Percentiles rank a stretch among this genome's conserved stretches.
Conservation (phyloP, 1,140 invertebrate genomes). For the Drosophila asahinai region DNA sequence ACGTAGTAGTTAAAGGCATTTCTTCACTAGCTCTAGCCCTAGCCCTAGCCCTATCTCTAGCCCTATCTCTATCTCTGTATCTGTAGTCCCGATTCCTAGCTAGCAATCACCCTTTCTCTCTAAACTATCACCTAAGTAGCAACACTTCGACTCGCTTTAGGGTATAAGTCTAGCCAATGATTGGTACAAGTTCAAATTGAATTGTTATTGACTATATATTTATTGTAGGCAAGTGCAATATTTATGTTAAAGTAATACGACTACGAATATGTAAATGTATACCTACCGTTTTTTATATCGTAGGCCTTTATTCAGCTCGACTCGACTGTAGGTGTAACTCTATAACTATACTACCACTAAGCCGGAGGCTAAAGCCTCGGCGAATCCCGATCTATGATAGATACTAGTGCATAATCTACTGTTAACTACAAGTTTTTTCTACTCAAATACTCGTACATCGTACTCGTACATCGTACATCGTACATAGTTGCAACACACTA, state of each 20-base stretch:
- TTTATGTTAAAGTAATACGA: constrained; percentile 63
- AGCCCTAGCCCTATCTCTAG: constrained; percentile 13
- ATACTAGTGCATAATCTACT: constrained; percentile 68
- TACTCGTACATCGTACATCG: constrained; percentile 33
- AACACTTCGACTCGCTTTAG: constrained; percentile 56
- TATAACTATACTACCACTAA: constrained; percentile 38
- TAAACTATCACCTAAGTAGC: constrained; percentile 47
- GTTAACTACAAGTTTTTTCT: constrained; percentile 80
- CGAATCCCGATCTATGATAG: constrained; percentile 63
- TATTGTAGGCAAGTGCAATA: constrained; percentile 71
- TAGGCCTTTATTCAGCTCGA: constrained; percentile 77
- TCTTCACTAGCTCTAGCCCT: constrained; percentile 47
- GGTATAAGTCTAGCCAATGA: constrained; percentile 56
- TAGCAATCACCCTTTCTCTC: constrained; percentile 25
- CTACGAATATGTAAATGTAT: constrained; percentile 42
- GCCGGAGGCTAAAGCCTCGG: constrained; percentile 43
- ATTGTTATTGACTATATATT: constrained; percentile 71
- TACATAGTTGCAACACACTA: constrained; percentile 66
- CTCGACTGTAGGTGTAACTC: constrained; percentile 67
- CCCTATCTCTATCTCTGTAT: neutral
- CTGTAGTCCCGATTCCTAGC: constrained; percentile 1
- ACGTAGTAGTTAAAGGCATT: constrained; percentile 71
- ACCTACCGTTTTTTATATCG: constrained; percentile 76
- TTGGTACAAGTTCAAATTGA: constrained; percentile 78
- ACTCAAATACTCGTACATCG: constrained; percentile 60